phyloP scores from a whole-genome alignment of 2,797 vertebrate genomes.

The Catostomus latipinnis region DNA sequence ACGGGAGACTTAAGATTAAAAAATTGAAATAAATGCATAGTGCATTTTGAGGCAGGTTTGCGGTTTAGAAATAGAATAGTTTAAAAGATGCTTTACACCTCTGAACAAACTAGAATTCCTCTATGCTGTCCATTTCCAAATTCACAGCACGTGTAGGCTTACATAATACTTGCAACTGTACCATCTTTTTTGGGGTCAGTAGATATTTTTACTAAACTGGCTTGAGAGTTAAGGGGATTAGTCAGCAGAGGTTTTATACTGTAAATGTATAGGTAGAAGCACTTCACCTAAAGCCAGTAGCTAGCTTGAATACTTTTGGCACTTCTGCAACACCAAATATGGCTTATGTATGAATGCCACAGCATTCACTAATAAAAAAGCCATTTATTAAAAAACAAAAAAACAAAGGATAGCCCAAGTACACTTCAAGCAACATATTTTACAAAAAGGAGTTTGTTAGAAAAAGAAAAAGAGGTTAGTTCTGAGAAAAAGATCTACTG shows the following conservation, averaged over 20 bases:
- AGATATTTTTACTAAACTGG: conserved; percentile 70
- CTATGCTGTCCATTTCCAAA: background rate
- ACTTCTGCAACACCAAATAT: background rate
- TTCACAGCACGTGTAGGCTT: conserved; percentile 38
- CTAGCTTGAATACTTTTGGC: background rate
- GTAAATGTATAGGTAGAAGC: conserved; percentile 47
- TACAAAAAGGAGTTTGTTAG: background rate
- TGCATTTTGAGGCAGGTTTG: background rate
- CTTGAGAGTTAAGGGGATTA: conserved; percentile 68
- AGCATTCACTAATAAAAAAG: background rate
- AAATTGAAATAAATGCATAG: background rate
- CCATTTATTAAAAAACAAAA: background rate
- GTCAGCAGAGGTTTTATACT: conserved; percentile 50
- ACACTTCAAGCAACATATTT: background rate
- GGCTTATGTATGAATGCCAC: background rate
- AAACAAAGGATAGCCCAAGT: background rate
- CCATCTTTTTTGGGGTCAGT: conserved; percentile 66
- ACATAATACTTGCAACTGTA: conserved; percentile 25
- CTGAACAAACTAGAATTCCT: background rate
- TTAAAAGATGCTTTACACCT: background rate
- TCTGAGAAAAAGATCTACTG: background rate
- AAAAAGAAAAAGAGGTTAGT: background rate
- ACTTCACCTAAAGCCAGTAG: background rate
- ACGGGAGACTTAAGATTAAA: background rate
- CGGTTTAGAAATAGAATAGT: background rate